Evolutionary conservation across 2,888 invertebrate species (phyloP), one percentile per base, ranked within the genome.

Genomic region (Hypomecis punctinalis): DNA sequence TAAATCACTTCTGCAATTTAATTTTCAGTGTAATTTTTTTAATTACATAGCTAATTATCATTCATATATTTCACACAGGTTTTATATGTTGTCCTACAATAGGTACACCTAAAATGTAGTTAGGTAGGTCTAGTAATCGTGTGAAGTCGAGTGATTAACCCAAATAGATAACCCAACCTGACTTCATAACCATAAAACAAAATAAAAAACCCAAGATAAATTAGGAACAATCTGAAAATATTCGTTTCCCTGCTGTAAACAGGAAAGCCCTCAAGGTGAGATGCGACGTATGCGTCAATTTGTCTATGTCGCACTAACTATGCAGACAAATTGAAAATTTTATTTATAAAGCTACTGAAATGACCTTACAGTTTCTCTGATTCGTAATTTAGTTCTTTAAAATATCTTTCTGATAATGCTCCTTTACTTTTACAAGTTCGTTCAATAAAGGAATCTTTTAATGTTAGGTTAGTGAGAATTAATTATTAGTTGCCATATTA

Each of bases 241-340:
- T 43, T 5, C n/a, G 36, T 39, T 55, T 49, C 43, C 10, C 13
- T 10, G 39, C 61, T 49, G 63, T 63, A 57, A 61, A 63, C 68
- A 68, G 68, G 66, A 66, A 68, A 64, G 47, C 46, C 43, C 46
- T 70, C 70, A 67, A 72, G 72, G 70, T 66, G 45, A 69, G 49
- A 59, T 57, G n/a, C 39, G 40, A 61, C 62, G 61, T 36, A 60
- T 48, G 60, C 37, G 46, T 39, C 66, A 56, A 66, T 70, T 69
- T 57, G 33, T 59, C 49, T 56, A 45, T 56, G 64, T 55, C 63
- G 43, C 64, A 55, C 46, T 47, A 49, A 46, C 45, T 59, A 51
- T 60, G 63, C 63, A 49, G 59, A 64, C 63, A 48, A 67, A 61
- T 66, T 59, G 61, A 56, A 61, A 48, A 63, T 57, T 65, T 61